Evolutionary conservation across 2,113 vertebrate species (phyloP).

Genomic region (Chrysochloris asiatica): DNA sequence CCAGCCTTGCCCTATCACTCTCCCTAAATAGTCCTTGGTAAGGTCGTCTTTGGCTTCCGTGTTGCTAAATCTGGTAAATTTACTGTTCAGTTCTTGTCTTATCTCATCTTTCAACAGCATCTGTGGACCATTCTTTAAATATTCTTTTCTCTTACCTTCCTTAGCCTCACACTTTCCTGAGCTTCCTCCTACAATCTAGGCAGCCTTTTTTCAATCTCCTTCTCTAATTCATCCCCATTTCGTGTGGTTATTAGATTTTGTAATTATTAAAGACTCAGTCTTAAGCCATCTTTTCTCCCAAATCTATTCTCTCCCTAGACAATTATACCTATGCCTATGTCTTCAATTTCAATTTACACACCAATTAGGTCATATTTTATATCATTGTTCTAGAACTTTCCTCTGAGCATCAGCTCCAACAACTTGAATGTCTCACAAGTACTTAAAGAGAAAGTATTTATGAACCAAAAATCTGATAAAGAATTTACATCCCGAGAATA

Average conservation of each 20-base stretch:
- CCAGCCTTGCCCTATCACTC: not conserved
- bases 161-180: not conserved
- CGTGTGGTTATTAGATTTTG: not conserved
- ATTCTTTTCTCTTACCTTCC: not conserved
- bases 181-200: not conserved
- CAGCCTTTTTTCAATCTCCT: not conserved
- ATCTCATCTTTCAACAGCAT: not conserved
- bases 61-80: not conserved
- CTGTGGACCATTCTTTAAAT: not conserved
- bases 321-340: not conserved
- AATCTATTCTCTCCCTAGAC: not conserved
- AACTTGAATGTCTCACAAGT: not conserved
- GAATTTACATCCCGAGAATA: not conserved
- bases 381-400: not conserved
- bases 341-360: slow-evolving; percentile 5
- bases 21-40: not conserved
- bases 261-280: not conserved
- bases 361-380: not conserved
- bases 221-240: not conserved
- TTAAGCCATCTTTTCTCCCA: not conserved
- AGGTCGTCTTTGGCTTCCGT: not conserved
- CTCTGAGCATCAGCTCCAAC: not conserved
- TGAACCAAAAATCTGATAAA: not conserved
- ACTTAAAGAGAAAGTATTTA: not conserved
- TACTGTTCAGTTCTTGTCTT: not conserved